Percentiles rank a stretch among this genome's conserved stretches.
These are phyloP conservation scores for Bufo bufo DNA, from an alignment of 2,113 vertebrate genomes.

Conservation along the genomic window DNA sequence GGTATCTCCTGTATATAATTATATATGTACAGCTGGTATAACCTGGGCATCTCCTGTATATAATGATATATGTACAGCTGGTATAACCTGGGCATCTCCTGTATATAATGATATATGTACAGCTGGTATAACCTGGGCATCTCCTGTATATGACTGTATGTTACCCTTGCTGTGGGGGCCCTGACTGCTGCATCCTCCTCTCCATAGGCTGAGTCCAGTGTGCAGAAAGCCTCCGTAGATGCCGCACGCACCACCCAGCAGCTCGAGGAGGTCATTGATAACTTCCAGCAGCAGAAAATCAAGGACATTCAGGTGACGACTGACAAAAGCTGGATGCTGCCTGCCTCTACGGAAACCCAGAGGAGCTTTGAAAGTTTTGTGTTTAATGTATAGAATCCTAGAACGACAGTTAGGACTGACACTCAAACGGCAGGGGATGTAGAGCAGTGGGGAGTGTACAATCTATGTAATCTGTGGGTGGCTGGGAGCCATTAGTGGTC, in stretches of 20 bases:
- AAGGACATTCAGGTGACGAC: conserved; percentile 75
- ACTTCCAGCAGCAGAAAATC: conserved; percentile 81
- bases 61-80: too few relatives aligned
- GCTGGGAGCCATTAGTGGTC: background rate
- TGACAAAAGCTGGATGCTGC: background rate
- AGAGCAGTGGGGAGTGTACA: too few relatives aligned
- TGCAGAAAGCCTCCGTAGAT: conserved; percentile 75
- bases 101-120: too few relatives aligned
- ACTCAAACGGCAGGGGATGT: too few relatives aligned
- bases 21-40: too few relatives aligned
- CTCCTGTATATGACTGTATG: background rate
- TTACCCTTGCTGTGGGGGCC: too few relatives aligned
- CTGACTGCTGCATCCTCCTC: too few relatives aligned
- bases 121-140: too few relatives aligned
- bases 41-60: too few relatives aligned
- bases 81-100: too few relatives aligned
- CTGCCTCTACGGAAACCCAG: too few relatives aligned
- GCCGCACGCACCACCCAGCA: conserved; percentile 71
- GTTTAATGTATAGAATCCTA: background rate
- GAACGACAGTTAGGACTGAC: background rate
- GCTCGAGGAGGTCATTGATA: conserved; percentile 73
- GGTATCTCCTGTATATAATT: too few relatives aligned
- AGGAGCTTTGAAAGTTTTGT: background rate
- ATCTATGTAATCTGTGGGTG: background rate
- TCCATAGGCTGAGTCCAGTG: conserved; percentile 75